Conservation (phyloP, 2,797 vertebrate genomes). For the Pristis pectinata region DNA sequence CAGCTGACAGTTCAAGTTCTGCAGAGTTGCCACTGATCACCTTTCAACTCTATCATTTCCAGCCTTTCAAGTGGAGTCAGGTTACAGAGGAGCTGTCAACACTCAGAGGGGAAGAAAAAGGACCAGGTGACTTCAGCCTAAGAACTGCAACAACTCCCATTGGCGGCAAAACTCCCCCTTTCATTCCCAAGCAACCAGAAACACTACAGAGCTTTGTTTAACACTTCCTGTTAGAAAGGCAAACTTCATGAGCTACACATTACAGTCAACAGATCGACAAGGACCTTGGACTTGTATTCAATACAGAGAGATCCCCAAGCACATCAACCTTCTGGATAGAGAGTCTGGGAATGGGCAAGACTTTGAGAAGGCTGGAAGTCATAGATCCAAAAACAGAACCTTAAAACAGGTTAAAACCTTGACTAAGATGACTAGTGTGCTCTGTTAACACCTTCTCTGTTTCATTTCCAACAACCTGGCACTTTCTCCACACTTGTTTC, state of each 20-base stretch:
- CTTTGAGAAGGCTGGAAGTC: not conserved
- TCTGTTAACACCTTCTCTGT: not conserved
- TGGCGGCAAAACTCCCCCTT: conserved; percentile 28
- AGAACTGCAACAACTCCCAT: conserved; percentile 45
- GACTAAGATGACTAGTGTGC: not conserved
- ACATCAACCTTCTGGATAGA: not conserved
- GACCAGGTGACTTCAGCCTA: conserved; percentile 67
- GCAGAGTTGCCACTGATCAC: conserved; percentile 56
- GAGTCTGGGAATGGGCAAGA: too few species aligned
- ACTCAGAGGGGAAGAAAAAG: conserved; percentile 45
- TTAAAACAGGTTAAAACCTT: not conserved
- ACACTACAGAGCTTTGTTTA: conserved; percentile 67
- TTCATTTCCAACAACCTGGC: not conserved
- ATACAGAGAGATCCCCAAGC: not conserved
- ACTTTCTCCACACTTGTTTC: not conserved
- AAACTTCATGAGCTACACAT: conserved; percentile 24
- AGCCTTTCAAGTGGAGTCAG: conserved; percentile 65
- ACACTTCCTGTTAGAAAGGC: conserved; percentile 43
- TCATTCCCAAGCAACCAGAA: conserved; percentile 47
- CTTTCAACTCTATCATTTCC: conserved; percentile 56
- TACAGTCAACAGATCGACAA: conserved; percentile 40
- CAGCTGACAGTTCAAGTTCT: conserved; percentile 57
- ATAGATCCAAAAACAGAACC: not conserved
- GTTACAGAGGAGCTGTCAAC: conserved; percentile 63
- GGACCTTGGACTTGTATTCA: conserved; percentile 37